Conservation (phyloP, 2,797 vertebrate genomes). For the Sternotherus odoratus region DNA sequence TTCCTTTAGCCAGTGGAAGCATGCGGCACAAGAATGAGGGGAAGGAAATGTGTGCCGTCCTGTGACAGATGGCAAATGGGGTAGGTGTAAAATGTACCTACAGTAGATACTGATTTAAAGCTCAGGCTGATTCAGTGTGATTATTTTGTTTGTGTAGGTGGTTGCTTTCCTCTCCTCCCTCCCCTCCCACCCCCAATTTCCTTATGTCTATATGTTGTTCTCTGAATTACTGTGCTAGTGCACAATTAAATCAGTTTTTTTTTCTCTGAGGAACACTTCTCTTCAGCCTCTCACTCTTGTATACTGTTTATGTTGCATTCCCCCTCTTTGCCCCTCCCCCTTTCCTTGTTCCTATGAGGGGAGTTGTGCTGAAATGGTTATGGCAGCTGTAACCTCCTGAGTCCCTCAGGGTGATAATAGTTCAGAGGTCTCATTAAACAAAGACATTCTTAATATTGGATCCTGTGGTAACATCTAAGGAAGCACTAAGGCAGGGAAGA, state of each 20-base stretch:
- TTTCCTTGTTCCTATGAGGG: background rate
- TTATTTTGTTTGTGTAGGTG: background rate
- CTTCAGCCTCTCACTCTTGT: background rate
- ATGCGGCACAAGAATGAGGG: no score
- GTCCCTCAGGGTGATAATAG: conserved; percentile 44
- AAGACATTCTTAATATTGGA: conserved; percentile 34
- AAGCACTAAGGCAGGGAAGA: conserved; percentile 62
- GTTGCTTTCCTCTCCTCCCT: background rate
- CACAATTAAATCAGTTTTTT: background rate
- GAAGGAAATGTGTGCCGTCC: no score
- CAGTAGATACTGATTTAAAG: background rate
- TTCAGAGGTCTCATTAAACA: conserved; percentile 24
- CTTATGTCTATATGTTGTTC: background rate
- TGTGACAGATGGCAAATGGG: no score
- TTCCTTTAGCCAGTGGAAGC: no score
- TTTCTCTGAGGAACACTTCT: conserved; percentile 21
- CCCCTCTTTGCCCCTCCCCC: background rate
- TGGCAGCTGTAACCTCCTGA: conserved; percentile 33
- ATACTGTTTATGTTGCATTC: conserved; percentile 11
- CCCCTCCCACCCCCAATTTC: background rate
- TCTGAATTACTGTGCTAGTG: background rate
- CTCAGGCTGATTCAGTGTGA: background rate
- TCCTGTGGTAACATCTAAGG: conserved; percentile 48
- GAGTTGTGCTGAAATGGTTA: background rate
- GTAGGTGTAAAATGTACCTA: background rate